Base-by-base conservation (phyloP, 2,113 vertebrate species). In the Pipra filicauda region DNA sequence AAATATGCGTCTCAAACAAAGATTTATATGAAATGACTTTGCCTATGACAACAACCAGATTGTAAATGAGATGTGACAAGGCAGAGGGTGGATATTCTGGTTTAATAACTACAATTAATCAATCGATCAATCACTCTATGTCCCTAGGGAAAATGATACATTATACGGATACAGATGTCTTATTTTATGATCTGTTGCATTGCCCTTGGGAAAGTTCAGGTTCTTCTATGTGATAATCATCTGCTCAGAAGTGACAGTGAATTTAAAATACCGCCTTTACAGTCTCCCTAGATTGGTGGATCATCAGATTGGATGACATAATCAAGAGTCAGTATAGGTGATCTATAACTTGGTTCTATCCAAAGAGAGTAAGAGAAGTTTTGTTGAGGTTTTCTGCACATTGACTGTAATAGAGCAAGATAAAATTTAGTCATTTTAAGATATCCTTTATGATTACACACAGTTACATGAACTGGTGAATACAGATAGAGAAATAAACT, bases 61-160 rank as follows among this genome's bases (percentile, higher is more conserved):
- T 49, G 54, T 85, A 96, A 91, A 95, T 48, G 54, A 88, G 77
- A 93, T 82, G 51, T 85, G 94, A 95, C 81, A 94, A 88, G 74
- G 44, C 37, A 85, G 37, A 85, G n/a, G 87, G 78, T 88, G 62
- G 54, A 73, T 93, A 70, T 95, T 94, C 78, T 91, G 54, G 19
- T 88, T 95, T 94, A 88, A 70, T 88, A 85, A 66, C 88, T 66
- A 24, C 67, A 94, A 59, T 95, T 82, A 93, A 96, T 95, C 91
- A 72, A 74, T 94, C 9, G 0, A 78, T 95, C 88, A 80, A 62
- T 95, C 89, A 85, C 46, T 70, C 39, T 30, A 0, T 85, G 28
- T 69, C 71, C 43, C 51, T 31, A 51, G 82, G 89, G 72, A 69
- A 83, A 85, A 71, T 8, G 30, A 27, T 70, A 59, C 20, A 16